phyloP scores from a whole-genome alignment of 92 coral and sea anemone species.

The Umimayanthus kanabou region DNA sequence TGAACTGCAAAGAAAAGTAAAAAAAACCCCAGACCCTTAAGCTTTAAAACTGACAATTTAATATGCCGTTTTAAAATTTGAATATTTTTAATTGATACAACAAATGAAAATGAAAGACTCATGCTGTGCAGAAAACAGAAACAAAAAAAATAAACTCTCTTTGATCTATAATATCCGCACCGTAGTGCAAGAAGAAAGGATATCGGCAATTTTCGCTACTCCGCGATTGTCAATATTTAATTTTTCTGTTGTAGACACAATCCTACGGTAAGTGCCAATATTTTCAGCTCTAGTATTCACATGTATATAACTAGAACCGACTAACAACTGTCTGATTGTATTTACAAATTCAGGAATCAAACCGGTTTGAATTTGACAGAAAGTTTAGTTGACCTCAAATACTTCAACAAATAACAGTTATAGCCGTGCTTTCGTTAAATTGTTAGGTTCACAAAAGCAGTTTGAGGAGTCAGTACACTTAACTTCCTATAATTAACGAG shows the following conservation, averaged over 20 bases:
- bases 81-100: conserved; percentile 4
- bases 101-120: neutral
- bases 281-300: neutral
- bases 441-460: too few relatives aligned
- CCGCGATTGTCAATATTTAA: neutral
- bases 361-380: too few relatives aligned
- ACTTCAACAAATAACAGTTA: neutral
- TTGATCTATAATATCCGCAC: too few relatives aligned
- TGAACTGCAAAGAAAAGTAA: too few relatives aligned
- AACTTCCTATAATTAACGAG: too few relatives aligned
- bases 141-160: too few relatives aligned
- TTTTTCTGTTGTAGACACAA: neutral
- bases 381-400: neutral
- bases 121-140: neutral
- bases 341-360: too few relatives aligned
- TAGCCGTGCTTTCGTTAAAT: neutral
- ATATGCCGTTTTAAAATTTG: neutral
- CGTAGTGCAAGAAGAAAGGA: neutral
- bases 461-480: too few relatives aligned
- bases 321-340: too few relatives aligned
- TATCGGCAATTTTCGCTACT: neutral
- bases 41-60: neutral
- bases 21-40: too few relatives aligned
- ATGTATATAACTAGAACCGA: neutral
- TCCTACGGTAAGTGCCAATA: neutral